Evolutionary conservation across 2,797 vertebrate genomes (phyloP).

Genomic region (Malurus leucopterus): DNA sequence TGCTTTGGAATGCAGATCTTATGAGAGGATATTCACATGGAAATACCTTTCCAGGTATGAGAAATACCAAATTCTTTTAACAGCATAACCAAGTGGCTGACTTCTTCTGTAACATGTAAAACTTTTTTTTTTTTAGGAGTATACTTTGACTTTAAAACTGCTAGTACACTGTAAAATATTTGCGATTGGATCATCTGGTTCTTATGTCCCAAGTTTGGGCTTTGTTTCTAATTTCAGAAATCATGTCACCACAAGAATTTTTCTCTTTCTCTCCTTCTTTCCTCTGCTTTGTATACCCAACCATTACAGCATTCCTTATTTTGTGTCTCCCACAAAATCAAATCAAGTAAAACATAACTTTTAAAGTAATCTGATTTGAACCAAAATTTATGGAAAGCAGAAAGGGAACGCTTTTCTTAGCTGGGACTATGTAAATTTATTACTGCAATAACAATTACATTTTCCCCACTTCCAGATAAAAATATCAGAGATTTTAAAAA

Average conservation of each 20-base stretch:
- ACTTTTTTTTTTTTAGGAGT: background rate
- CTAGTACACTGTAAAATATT: background rate
- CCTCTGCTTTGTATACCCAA: constrained; percentile 26
- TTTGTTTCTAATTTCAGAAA: constrained; percentile 24
- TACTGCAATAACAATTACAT: background rate
- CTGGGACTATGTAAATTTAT: constrained; percentile 5
- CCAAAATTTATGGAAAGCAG: constrained; percentile 30
- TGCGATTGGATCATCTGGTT: constrained; percentile 21
- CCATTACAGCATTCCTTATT: background rate
- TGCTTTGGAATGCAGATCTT: constrained; percentile 5
- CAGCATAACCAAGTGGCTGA: background rate
- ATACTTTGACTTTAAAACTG: constrained; percentile 2
- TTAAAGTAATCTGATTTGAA: background rate
- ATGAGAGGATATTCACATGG: background rate
- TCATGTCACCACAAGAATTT: background rate
- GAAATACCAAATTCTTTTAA: constrained; percentile 27
- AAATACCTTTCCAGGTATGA: constrained; percentile 32
- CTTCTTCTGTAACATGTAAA: background rate
- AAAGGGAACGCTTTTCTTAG: constrained; percentile 54
- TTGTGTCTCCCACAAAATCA: background rate
- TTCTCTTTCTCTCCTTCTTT: constrained; percentile 55
- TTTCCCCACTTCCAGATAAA: background rate
- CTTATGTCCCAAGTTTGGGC: background rate
- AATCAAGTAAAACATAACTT: background rate
- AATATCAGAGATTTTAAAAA: background rate